Evolutionary conservation across 2,797 vertebrate species (phyloP).

Genomic region (Bucorvus abyssinicus): DNA sequence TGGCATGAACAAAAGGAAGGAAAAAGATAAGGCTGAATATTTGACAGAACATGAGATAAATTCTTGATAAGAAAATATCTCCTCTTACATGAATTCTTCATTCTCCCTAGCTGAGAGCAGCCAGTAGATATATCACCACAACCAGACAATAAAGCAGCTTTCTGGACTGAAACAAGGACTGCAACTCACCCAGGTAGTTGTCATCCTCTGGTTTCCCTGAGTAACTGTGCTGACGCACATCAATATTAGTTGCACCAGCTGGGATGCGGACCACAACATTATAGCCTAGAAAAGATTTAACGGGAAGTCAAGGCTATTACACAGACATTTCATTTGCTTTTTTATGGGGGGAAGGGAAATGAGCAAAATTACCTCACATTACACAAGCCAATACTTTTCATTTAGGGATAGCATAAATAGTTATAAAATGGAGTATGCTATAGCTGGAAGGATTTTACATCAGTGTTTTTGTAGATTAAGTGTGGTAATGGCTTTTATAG

Average conservation of each 20-base stretch:
- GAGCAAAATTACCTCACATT: conserved; percentile 5
- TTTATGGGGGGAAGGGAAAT: neutral
- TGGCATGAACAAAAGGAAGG: neutral
- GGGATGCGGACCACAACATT: conserved; percentile 95
- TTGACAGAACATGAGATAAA: neutral
- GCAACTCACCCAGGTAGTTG: conserved; percentile 95
- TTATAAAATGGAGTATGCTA: conserved; percentile 11
- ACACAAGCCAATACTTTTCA: conserved; percentile 12
- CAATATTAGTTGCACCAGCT: conserved; percentile 95
- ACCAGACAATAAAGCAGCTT: neutral
- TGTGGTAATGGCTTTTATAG: conserved; percentile 32
- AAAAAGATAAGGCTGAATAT: neutral
- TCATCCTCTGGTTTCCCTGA: conserved; percentile 97
- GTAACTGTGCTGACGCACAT: conserved; percentile 97
- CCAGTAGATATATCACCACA: neutral
- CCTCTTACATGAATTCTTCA: neutral
- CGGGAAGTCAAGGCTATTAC: conserved; percentile 27
- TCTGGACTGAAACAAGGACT: neutral
- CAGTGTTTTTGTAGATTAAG: conserved; percentile 28
- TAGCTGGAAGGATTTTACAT: conserved; percentile 19
- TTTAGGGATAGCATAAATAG: conserved; percentile 28
- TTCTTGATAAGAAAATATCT: neutral
- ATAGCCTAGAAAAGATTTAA: conserved; percentile 83
- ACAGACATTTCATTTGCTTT: conserved; percentile 7
- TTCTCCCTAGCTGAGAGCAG: neutral